phyloP scores from a whole-genome alignment of 2,797 vertebrate species.

The Macroramphosus scolopax region DNA sequence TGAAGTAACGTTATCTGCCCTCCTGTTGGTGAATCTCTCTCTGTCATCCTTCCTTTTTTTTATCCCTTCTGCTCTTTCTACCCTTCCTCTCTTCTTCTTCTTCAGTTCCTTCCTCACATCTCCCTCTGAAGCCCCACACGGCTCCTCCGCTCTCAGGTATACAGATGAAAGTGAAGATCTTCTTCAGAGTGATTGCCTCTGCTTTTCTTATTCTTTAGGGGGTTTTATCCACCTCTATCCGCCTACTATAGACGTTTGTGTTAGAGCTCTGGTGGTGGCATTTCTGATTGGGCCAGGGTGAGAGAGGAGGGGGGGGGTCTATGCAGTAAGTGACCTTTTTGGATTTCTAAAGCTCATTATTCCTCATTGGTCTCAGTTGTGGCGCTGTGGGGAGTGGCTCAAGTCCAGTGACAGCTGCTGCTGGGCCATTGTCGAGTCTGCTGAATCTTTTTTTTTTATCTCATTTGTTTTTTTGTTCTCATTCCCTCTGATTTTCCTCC shows the following conservation, averaged over 20 bases:
- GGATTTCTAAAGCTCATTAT: constrained; percentile 79
- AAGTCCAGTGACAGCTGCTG: constrained; percentile 55
- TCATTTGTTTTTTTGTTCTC: constrained; percentile 5
- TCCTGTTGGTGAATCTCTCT: constrained; percentile 20
- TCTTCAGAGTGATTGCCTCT: constrained; percentile 52
- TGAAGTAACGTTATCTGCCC: constrained; percentile 6
- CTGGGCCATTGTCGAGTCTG: constrained; percentile 45
- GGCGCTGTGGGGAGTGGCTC: constrained; percentile 54
- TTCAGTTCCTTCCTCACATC: constrained; percentile 38
- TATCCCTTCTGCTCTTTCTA: constrained; percentile 7
- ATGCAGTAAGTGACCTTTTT: constrained; percentile 75
- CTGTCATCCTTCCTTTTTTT: constrained; percentile 44
- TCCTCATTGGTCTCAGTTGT: constrained; percentile 65
- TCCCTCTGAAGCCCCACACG: constrained; percentile 37
- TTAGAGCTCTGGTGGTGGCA: constrained; percentile 57
- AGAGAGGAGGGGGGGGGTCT: constrained; percentile 53
- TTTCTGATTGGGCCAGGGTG: constrained; percentile 69
- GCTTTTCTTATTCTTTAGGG: constrained; percentile 37
- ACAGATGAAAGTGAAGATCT: constrained; percentile 69
- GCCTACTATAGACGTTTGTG: constrained; percentile 58
- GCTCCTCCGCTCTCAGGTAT: constrained; percentile 55
- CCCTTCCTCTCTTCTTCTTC: constrained; percentile 19
- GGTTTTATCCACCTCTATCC: no score
- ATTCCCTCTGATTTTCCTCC: neutral
- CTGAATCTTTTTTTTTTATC: constrained; percentile 33